Conservation (phyloP, 2,113 vertebrate species). For the Ciconia maguari region DNA sequence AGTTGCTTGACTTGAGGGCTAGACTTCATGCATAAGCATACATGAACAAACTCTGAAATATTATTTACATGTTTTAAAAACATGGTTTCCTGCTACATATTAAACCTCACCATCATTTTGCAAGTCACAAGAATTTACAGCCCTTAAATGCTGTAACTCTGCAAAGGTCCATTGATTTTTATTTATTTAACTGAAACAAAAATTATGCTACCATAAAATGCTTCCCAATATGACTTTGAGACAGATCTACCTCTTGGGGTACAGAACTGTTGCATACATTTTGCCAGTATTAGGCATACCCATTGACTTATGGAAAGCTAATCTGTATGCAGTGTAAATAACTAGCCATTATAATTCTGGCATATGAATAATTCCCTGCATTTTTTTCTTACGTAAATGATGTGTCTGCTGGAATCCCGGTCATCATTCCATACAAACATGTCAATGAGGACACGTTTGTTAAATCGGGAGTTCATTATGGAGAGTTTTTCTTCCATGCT, state of each 20-base stretch:
- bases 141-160: not conserved
- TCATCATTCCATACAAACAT: conserved; percentile 95
- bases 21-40: not conserved
- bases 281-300: not conserved
- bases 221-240: not conserved
- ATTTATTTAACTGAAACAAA: not conserved
- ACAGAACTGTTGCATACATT: not conserved
- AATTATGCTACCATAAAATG: not conserved
- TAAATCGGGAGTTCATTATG: conserved; percentile 83
- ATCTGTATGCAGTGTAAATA: not conserved
- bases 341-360: not conserved
- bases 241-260: not conserved
- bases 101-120: not conserved
- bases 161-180: not conserved
- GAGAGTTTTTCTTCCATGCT: conserved; percentile 88
- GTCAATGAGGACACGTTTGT: conserved; percentile 88
- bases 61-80: not conserved
- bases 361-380: not conserved
- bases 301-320: not conserved
- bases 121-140: not conserved
- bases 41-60: not conserved
- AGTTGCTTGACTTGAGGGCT: not conserved
- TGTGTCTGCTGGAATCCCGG: conserved; percentile 86
- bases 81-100: not conserved
- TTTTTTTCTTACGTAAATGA: conserved; percentile 84